Evolutionary conservation across 2,797 vertebrate genomes (phyloP).

Genomic region (Macropus fuliginosus): DNA sequence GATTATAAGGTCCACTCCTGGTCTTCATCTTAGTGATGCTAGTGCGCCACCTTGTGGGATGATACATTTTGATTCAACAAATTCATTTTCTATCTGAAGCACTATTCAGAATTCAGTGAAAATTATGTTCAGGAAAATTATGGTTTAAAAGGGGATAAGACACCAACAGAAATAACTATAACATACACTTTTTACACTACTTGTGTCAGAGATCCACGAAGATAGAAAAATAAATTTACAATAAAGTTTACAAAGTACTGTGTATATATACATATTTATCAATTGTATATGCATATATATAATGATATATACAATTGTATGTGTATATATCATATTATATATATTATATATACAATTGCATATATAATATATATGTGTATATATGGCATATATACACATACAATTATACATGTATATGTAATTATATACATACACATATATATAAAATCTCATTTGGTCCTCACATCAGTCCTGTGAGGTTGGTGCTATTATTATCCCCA

Average conservation of each 20-base stretch:
- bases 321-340: too few species aligned
- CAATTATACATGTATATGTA: too few species aligned
- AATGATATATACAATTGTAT: too few species aligned
- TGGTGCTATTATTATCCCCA: not conserved
- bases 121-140: not conserved
- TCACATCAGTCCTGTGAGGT: not conserved
- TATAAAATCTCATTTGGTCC: not conserved
- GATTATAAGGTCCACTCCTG: not conserved
- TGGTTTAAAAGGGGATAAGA: not conserved
- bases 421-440: not conserved
- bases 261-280: not conserved
- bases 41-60: not conserved
- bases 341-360: too few species aligned
- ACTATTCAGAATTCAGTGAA: not conserved
- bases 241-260: not conserved
- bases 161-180: not conserved
- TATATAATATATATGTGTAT: too few species aligned
- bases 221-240: not conserved
- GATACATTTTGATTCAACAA: not conserved
- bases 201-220: not conserved
- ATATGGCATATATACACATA: too few species aligned
- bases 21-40: not conserved
- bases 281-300: too few species aligned
- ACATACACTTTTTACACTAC: not conserved
- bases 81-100: not conserved